Evolutionary conservation across 2,888 invertebrate genomes (phyloP).

Genomic region (Hypolimnas misippus): DNA sequence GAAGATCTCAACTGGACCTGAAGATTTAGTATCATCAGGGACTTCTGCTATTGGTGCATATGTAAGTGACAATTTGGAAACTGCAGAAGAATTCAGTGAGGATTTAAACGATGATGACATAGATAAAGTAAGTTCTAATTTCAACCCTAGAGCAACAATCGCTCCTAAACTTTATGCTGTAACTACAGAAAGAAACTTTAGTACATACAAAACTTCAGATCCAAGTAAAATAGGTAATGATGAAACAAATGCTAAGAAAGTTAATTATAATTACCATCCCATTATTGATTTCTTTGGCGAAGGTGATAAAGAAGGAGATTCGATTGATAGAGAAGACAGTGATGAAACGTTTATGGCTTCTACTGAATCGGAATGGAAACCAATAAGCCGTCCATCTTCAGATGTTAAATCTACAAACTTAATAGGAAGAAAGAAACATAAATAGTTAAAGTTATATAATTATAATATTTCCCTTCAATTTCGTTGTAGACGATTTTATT

Average conservation of each 20-base stretch:
- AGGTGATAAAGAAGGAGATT: constrained; percentile 61
- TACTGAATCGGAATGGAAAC: constrained; percentile 78
- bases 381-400: constrained; percentile 68
- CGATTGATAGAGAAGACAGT: constrained; percentile 73
- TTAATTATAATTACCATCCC: constrained; percentile 93
- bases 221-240: constrained; percentile 52
- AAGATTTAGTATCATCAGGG: constrained; percentile 73
- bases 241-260: constrained; percentile 75
- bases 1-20: constrained; percentile 69
- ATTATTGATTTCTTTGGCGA: constrained; percentile 91
- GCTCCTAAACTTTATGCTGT: constrained; percentile 67
- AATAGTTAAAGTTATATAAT: constrained; percentile 38
- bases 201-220: constrained; percentile 51
- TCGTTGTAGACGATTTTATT: neutral
- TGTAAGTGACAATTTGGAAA: constrained; percentile 57
- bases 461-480: constrained; percentile 6
- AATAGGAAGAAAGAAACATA: constrained; percentile 52
- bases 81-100: constrained; percentile 61
- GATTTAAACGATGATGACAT: constrained; percentile 51
- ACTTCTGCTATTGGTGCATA: constrained; percentile 68
- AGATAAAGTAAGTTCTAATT: constrained; percentile 52
- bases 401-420: constrained; percentile 52
- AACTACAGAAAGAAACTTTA: constrained; percentile 55
- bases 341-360: constrained; percentile 57
- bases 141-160: constrained; percentile 61